Conservation (phyloP, 2,113 vertebrate species). For the Vulpes vulpes region DNA sequence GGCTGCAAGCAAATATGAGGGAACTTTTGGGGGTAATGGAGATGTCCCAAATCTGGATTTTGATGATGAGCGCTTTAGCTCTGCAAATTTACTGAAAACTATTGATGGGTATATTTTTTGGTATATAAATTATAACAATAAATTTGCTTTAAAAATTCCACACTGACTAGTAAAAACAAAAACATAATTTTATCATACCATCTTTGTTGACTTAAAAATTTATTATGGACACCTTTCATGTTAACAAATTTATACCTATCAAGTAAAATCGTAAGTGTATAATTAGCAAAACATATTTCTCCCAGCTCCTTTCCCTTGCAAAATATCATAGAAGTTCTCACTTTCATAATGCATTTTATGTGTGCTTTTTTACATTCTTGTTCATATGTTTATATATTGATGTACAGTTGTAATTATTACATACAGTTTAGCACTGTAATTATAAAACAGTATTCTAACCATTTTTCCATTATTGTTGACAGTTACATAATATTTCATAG, state of each 20-base stretch:
- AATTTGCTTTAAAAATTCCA: slow-evolving; percentile 8
- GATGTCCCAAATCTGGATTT: neutral
- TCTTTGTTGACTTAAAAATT: slow-evolving; percentile 5
- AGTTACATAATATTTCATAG: neutral
- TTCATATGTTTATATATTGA: neutral
- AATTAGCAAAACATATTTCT: neutral
- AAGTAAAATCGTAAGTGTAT: neutral
- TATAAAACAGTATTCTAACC: neutral
- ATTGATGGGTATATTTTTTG: neutral
- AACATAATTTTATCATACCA: neutral
- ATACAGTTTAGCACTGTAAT: neutral
- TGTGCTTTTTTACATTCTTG: neutral
- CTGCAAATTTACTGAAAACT: neutral
- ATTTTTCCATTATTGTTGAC: slow-evolving; percentile 20
- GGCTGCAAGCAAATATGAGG: neutral
- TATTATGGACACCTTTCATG: neutral
- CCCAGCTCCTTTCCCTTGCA: neutral
- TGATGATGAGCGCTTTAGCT: neutral
- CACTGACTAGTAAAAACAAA: neutral
- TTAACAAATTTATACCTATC: neutral
- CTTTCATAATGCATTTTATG: neutral
- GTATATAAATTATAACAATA: neutral
- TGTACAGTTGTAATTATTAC: slow-evolving; percentile 14
- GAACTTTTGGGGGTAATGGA: neutral
- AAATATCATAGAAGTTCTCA: slow-evolving; percentile 22